Conservation (phyloP, 2,113 vertebrate genomes). For the Riparia riparia region DNA sequence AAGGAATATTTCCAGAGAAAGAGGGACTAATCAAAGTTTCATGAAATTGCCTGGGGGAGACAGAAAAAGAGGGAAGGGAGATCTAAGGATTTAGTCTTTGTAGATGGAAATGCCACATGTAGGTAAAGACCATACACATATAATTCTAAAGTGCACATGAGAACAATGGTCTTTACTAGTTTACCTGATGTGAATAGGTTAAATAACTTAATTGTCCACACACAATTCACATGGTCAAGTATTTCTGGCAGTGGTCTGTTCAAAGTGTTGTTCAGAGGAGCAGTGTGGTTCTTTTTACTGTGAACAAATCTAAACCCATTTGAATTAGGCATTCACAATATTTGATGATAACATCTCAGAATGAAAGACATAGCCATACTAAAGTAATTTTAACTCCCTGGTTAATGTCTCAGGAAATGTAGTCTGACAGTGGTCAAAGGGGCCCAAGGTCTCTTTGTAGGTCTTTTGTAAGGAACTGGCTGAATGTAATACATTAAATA, state of each 20-base stretch:
- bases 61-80: not conserved
- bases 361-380: not conserved
- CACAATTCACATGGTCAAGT: not conserved
- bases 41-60: not conserved
- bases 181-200: not conserved
- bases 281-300: not conserved
- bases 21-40: not conserved
- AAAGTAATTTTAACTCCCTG: not conserved
- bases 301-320: not conserved
- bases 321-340: not conserved
- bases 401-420: not conserved
- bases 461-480: not conserved
- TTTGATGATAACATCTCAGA: not conserved
- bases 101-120: not conserved
- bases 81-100: not conserved
- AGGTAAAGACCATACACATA: not conserved
- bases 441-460: not conserved
- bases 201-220: not conserved
- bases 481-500: not conserved
- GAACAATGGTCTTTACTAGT: not conserved
- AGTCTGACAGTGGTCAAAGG: fast-evolving
- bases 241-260: not conserved
- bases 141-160: not conserved
- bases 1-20: not conserved
- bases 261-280: not conserved